Percentiles rank a stretch among this genome's conserved stretches.
Evolutionary conservation across 37 sponge, comb jelly and placozoan species (phyloP).

Genomic region (Cladorhizidae sp.): DNA sequence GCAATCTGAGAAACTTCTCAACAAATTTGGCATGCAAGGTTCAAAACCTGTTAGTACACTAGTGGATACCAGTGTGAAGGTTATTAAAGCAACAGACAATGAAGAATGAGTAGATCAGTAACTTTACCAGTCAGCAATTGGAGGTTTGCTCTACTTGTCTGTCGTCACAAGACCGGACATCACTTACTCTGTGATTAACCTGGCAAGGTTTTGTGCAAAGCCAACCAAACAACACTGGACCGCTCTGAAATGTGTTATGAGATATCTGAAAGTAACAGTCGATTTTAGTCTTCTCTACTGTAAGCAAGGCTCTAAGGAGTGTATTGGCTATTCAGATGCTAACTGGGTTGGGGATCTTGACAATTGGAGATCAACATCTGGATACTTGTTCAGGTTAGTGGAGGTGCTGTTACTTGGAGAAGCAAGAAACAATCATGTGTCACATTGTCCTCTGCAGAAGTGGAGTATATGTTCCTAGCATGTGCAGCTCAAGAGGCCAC

Average conservation of each 20-base stretch:
- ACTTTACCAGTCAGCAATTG: slow-evolving; percentile 44
- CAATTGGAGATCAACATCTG: slow-evolving; percentile 30
- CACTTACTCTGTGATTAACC: slow-evolving; percentile 38
- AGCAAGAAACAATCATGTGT: slow-evolving; percentile 38
- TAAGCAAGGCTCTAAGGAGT: not conserved
- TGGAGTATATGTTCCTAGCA: slow-evolving; percentile 8
- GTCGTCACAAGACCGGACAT: slow-evolving; percentile 56
- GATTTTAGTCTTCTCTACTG: slow-evolving; percentile 13
- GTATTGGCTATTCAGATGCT: slow-evolving; percentile 39
- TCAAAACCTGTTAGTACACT: slow-evolving; percentile 30
- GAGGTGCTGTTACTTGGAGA: slow-evolving; percentile 36
- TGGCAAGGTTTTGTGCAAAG: slow-evolving; percentile 26
- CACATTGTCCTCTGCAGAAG: slow-evolving; percentile 19
- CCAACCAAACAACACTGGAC: slow-evolving; percentile 39
- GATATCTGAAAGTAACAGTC: slow-evolving; percentile 25
- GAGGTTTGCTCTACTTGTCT: slow-evolving; percentile 46
- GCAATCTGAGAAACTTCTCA: slow-evolving; percentile 36
- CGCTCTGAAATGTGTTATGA: slow-evolving; percentile 24
- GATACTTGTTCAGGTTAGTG: slow-evolving; percentile 24
- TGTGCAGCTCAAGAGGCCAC: slow-evolving; percentile 18
- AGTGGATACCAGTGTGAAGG: slow-evolving; percentile 23
- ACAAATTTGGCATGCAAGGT: slow-evolving; percentile 52
- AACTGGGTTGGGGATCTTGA: slow-evolving; percentile 31
- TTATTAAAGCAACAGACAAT: slow-evolving; percentile 18
- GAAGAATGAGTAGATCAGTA: slow-evolving; percentile 42